Evolutionary conservation across 2,113 vertebrate species (phyloP).

Genomic region (Onychostruthus taczanowskii): DNA sequence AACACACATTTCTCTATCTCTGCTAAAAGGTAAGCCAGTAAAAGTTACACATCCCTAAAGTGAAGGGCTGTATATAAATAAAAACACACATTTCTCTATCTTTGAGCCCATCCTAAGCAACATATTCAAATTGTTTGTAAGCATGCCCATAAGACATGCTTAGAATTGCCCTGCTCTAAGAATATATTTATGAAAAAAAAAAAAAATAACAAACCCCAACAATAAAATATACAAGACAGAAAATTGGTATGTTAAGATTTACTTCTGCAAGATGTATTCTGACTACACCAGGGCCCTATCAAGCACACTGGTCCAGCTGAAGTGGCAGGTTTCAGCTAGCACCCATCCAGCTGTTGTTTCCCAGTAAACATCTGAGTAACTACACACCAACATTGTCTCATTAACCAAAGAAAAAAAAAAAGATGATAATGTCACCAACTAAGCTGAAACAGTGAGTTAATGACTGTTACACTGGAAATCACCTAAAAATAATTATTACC

Average conservation of each 20-base stretch:
- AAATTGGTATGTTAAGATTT: background rate
- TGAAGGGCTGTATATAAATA: background rate
- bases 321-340: background rate
- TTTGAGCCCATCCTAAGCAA: background rate
- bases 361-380: background rate
- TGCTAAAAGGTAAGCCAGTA: background rate
- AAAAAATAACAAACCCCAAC: no score
- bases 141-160: background rate
- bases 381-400: background rate
- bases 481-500: constrained; percentile 55
- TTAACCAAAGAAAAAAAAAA: background rate
- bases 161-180: background rate
- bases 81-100: background rate
- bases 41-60: background rate
- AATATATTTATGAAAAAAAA: background rate
- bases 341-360: background rate
- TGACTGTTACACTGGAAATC: constrained; percentile 46
- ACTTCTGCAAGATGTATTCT: background rate
- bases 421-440: background rate
- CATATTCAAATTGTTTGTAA: background rate
- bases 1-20: background rate
- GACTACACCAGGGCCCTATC: background rate
- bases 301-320: background rate
- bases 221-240: background rate
- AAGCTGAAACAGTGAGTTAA: background rate